Conservation (phyloP, 2,113 vertebrate species). For the Tenebrosternarchus preto region DNA sequence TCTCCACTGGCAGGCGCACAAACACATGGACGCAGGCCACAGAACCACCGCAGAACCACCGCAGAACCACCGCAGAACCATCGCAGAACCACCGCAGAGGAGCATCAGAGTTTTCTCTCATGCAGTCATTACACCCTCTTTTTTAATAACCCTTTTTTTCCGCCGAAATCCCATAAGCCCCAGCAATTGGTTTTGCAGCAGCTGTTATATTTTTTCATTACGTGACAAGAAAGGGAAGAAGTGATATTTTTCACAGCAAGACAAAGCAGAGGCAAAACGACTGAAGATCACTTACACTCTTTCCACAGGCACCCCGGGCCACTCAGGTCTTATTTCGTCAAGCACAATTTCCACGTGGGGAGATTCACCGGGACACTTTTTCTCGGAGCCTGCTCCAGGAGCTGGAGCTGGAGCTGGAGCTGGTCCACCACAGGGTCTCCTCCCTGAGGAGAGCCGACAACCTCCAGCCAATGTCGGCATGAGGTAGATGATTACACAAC, state of each 20-base stretch:
- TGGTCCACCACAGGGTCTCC: not conserved
- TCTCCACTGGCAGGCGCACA: not conserved
- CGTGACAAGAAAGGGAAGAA: constrained; percentile 54
- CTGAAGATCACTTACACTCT: constrained; percentile 63
- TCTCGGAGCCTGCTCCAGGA: not conserved
- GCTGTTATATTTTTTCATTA: constrained; percentile 72
- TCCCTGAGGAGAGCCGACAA: not conserved
- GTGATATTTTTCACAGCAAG: constrained; percentile 54
- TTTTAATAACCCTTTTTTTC: constrained; percentile 60
- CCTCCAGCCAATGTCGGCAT: not conserved
- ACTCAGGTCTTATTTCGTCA: constrained; percentile 35
- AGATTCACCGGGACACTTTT: not conserved
- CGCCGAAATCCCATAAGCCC: constrained; percentile 59
- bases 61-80: too few species aligned
- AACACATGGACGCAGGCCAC: not conserved
- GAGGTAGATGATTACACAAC: not conserved
- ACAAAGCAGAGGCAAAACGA: constrained; percentile 63
- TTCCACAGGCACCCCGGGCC: constrained; percentile 40
- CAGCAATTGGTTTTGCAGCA: constrained; percentile 56
- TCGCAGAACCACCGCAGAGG: not conserved
- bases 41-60: too few species aligned
- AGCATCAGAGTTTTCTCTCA: constrained; percentile 33
- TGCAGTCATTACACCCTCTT: constrained; percentile 46
- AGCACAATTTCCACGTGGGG: constrained; percentile 23
- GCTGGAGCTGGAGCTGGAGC: too few species aligned